Conservation (phyloP, 2,113 vertebrate species). For the Bambusicola thoracicus region DNA sequence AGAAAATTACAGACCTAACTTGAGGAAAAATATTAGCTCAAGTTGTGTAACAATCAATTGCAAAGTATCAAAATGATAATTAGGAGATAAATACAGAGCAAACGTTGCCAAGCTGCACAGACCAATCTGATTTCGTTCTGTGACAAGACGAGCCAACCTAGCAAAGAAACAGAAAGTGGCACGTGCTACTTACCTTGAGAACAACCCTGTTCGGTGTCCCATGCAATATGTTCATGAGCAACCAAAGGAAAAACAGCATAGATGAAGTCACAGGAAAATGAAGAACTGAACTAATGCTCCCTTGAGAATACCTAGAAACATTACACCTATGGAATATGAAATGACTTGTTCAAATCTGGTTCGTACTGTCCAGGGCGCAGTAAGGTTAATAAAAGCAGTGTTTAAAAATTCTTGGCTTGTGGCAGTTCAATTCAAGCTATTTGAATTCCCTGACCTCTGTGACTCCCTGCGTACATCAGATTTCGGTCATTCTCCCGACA, state of each 20-base stretch:
- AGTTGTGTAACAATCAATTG: not conserved
- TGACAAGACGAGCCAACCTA: not conserved
- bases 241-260: not conserved
- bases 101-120: not conserved
- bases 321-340: not conserved
- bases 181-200: rapidly evolving
- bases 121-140: not conserved
- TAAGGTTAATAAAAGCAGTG: constrained; percentile 31
- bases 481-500: not conserved
- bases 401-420: not conserved
- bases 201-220: not conserved
- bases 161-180: not conserved
- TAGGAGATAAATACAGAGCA: not conserved
- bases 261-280: not conserved
- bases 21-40: not conserved
- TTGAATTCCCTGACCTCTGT: not conserved
- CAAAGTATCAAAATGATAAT: not conserved
- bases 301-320: not conserved
- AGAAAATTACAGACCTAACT: not conserved
- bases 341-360: not conserved
- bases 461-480: not conserved
- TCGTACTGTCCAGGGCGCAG: not conserved
- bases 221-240: not conserved
- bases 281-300: not conserved
- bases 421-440: constrained; percentile 13